A percentile compares a stretch with the other conserved stretches of the same genome.
phyloP scores from a whole-genome alignment of 1,140 invertebrate genomes.

The Aethina tumida region DNA sequence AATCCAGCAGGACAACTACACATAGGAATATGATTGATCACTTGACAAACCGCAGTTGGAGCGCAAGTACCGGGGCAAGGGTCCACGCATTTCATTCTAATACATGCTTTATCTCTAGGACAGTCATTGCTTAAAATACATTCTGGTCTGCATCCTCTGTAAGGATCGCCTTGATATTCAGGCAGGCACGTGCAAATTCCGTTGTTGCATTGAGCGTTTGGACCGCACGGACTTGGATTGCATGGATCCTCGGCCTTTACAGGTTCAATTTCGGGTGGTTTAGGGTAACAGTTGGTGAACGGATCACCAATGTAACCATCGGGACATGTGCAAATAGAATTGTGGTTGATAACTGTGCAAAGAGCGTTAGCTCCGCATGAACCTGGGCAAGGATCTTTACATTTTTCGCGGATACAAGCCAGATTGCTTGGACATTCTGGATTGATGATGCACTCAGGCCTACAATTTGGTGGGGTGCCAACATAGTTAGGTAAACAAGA shows the following conservation, averaged over 20 bases:
- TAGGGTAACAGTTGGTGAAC: constrained; percentile 48
- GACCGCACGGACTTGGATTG: constrained; percentile 64
- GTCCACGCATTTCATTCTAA: constrained; percentile 58
- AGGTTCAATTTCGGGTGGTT: constrained; percentile 32
- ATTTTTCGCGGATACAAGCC: constrained; percentile 56
- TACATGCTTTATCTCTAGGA: constrained; percentile 52
- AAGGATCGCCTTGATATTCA: constrained; percentile 69
- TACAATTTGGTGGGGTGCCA: constrained; percentile 60
- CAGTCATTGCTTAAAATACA: constrained; percentile 63
- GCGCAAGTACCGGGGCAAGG: constrained; percentile 63
- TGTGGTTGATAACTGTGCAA: constrained; percentile 54
- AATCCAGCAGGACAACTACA: constrained; percentile 51
- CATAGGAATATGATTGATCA: constrained; percentile 52
- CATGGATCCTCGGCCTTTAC: constrained; percentile 42
- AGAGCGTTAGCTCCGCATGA: constrained; percentile 55
- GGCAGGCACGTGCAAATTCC: constrained; percentile 62
- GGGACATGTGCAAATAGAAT: constrained; percentile 53
- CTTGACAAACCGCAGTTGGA: constrained; percentile 52
- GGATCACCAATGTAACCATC: constrained; percentile 61
- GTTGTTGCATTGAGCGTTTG: constrained; percentile 64
- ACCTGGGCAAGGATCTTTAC: constrained; percentile 62
- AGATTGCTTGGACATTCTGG: constrained; percentile 50
- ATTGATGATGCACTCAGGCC: constrained; percentile 59
- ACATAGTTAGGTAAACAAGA: constrained; percentile 52
- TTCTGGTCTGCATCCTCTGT: constrained; percentile 62